Evolutionary conservation across 2,113 vertebrate genomes (phyloP).

Genomic region (Hemibagrus wyckioides): DNA sequence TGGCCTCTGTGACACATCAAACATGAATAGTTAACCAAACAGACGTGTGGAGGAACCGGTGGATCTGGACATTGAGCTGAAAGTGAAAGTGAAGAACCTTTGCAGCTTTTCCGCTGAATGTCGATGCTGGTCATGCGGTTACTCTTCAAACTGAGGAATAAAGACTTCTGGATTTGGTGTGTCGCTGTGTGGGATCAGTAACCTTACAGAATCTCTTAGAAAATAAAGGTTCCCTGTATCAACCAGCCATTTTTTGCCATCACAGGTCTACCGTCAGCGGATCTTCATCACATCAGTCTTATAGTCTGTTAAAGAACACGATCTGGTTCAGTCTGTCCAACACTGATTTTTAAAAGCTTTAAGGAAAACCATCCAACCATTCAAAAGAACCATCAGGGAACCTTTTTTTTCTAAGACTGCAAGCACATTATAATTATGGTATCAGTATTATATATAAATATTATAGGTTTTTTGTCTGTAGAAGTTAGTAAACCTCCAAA

Average conservation of each 20-base stretch:
- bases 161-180: neutral
- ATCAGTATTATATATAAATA: neutral
- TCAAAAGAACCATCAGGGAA: neutral
- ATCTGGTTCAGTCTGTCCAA: neutral
- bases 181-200: neutral
- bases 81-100: neutral
- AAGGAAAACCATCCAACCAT: neutral
- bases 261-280: neutral
- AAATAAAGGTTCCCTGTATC: neutral
- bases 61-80: neutral
- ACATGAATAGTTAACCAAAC: neutral
- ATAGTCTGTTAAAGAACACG: neutral
- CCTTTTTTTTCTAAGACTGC: neutral
- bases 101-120: neutral
- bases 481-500: neutral
- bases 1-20: neutral
- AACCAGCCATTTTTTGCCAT: neutral
- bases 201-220: neutral
- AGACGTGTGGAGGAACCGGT: neutral
- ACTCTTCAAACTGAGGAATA: conserved; percentile 4
- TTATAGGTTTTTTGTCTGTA: neutral
- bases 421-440: neutral
- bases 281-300: neutral
- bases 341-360: neutral
- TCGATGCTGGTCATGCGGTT: neutral